These are phyloP conservation scores for Heterodera carotae DNA, from an alignment of 1,140 invertebrate genomes.

Conservation along the genomic window DNA sequence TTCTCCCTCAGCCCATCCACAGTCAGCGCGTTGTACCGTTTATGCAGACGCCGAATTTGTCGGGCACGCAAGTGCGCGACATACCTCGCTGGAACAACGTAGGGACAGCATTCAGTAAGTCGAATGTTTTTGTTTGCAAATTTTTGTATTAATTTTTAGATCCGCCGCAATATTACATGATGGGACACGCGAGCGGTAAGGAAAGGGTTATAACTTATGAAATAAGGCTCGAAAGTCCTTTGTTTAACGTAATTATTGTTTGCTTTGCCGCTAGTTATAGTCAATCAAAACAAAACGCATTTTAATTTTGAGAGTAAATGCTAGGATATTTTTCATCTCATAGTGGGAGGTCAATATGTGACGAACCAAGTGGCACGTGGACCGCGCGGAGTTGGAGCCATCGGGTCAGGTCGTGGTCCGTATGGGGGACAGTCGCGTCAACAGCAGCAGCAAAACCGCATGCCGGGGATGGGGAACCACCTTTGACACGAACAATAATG, in stretches of 20 bases:
- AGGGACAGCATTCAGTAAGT: constrained; percentile 39
- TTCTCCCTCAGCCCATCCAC: constrained; percentile 75
- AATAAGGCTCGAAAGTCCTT: too few species aligned
- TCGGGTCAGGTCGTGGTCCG: constrained; percentile 64
- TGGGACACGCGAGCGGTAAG: constrained; percentile 24
- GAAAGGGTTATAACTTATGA: constrained; percentile 1
- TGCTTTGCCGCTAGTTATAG: too few species aligned
- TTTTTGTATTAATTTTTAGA: constrained; percentile 22
- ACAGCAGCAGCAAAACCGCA: constrained; percentile 45
- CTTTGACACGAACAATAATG: neutral
- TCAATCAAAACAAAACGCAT: too few species aligned
- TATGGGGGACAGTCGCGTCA: constrained; percentile 37
- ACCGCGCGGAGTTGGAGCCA: constrained; percentile 71
- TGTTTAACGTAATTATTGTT: too few species aligned
- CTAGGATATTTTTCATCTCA: too few species aligned
- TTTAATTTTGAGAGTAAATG: too few species aligned
- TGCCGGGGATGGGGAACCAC: constrained; percentile 39
- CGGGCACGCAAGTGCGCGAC: constrained; percentile 74
- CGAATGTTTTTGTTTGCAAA: too few species aligned
- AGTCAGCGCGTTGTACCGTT: constrained; percentile 80
- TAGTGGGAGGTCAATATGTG: neutral
- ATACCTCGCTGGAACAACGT: constrained; percentile 78
- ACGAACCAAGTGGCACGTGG: constrained; percentile 39
- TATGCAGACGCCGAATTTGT: constrained; percentile 78
- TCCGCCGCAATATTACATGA: constrained; percentile 42